Base-by-base conservation (phyloP, 1,140 invertebrate species). In the Drosophila albomicans region DNA sequence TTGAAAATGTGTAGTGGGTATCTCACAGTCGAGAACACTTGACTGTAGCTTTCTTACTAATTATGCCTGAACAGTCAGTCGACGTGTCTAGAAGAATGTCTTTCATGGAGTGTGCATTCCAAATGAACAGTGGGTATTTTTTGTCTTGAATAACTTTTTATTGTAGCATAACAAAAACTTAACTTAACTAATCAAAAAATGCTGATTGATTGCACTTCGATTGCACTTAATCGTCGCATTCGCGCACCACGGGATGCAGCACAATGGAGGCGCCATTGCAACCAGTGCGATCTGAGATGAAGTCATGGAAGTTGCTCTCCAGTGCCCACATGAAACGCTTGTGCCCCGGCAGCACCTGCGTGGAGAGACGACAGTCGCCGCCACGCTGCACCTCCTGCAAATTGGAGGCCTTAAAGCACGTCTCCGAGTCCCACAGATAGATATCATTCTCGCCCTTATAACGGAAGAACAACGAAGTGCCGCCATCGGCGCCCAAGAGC, bases 241-340 rank as follows among this genome's bases (percentile, higher is more conserved):
- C 91, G 13, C 78, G 93, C n/a, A 93, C 84, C 5, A 95, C 82
- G 0, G 94, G 94, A 90, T 94, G 94, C 13, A 95, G 81, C 0
- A 91, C 77, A 15, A 94, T 93, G 7, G 94, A 94, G 3, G 94
- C 92, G 15, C 93, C 94, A 78, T 93, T 91, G 80, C 94, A 94
- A 30, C 95, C 94, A 38, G 94, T 94, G 13, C 92, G 93, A 68
- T 94, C 93, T 4, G 93, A 84, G 35, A 95, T 93, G 75, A 94
- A 95, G 88, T 95, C 95, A 13, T 94, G 94, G 90, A 95, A 95
- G 75, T 95, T 95, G 72, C 94, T 95, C 78, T 95, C 95, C 68
- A 95, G 84, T 1, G 93, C 93, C 94, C 95, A 95, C 93, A 95
- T 94, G 8, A 94, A 92, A 8, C 92, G 91, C 79, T 93, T 94